Percentiles rank a stretch among this genome's conserved stretches.
phyloP scores from a whole-genome alignment of 2,888 invertebrate genomes.

The Perizoma affinitatum region DNA sequence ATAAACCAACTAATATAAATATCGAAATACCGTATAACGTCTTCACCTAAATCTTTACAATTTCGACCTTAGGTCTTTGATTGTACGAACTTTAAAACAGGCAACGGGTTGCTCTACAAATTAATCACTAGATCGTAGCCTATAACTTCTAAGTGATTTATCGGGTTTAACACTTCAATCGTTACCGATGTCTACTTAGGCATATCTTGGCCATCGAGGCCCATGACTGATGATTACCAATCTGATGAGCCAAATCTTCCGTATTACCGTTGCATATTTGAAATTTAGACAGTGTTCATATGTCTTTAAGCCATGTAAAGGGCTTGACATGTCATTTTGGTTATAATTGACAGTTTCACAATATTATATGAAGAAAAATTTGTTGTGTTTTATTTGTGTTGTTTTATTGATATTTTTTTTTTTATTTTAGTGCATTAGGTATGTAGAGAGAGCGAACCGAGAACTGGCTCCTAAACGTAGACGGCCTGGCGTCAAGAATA shows the following conservation, averaged over 20 bases:
- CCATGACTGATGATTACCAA: conserved; percentile 22
- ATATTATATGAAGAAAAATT: no score
- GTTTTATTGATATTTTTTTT: no score
- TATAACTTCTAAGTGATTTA: conserved; percentile 55
- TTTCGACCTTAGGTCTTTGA: conserved; percentile 39
- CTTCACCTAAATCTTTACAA: conserved; percentile 34
- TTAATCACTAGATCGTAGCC: conserved; percentile 55
- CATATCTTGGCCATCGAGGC: conserved; percentile 41
- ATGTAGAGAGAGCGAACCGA: no score
- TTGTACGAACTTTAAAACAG: conserved; percentile 28
- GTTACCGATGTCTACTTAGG: conserved; percentile 55
- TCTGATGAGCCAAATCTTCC: conserved; percentile 17
- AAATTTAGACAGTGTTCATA: conserved; percentile 17
- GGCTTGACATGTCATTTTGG: no score
- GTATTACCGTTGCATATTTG: conserved; percentile 2
- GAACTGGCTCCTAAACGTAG: no score
- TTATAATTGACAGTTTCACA: no score
- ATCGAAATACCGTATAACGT: conserved; percentile 37
- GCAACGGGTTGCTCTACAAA: conserved; percentile 50
- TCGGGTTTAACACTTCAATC: conserved; percentile 62
- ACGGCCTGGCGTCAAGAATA: no score
- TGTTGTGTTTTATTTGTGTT: no score
- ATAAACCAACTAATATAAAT: conserved; percentile 62
- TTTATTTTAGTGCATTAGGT: no score
- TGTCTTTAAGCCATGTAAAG: no score